Evolutionary conservation across 2,797 vertebrate genomes (phyloP).

Genomic region (Rousettus madagascariensis): DNA sequence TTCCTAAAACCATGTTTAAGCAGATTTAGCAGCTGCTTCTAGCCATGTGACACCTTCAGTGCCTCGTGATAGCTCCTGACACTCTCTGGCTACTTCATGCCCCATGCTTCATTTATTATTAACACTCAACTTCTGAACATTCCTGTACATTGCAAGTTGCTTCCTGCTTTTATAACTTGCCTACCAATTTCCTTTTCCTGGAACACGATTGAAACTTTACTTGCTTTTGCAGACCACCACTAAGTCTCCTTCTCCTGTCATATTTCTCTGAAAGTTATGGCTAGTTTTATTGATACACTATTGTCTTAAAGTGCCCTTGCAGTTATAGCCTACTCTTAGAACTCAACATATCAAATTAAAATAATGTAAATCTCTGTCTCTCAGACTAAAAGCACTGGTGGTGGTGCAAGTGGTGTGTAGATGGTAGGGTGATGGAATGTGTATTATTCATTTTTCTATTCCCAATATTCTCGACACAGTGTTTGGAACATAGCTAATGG

Average conservation of each 20-base stretch:
- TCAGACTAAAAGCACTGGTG: background rate
- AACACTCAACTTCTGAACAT: constrained; percentile 23
- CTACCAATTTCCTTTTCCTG: constrained; percentile 25
- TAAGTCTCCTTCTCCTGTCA: background rate
- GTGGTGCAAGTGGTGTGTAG: background rate
- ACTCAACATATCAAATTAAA: background rate
- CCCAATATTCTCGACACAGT: background rate
- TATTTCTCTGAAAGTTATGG: background rate
- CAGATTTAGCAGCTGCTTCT: too few relatives aligned
- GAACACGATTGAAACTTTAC: constrained; percentile 25
- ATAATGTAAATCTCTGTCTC: background rate
- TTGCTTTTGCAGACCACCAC: constrained; percentile 23
- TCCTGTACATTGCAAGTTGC: background rate
- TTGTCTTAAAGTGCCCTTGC: background rate
- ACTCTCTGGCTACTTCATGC: background rate
- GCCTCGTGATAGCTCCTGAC: too few relatives aligned
- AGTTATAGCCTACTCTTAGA: background rate
- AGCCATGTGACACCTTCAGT: too few relatives aligned
- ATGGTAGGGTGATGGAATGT: background rate
- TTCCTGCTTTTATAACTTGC: constrained; percentile 34
- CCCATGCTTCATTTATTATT: constrained; percentile 53
- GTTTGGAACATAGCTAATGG: background rate
- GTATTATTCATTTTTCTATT: background rate
- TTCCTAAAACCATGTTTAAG: too few relatives aligned
- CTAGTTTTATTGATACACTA: background rate